Evolutionary conservation across 2,888 invertebrate genomes (phyloP).

Genomic region (Xylophagus ater): DNA sequence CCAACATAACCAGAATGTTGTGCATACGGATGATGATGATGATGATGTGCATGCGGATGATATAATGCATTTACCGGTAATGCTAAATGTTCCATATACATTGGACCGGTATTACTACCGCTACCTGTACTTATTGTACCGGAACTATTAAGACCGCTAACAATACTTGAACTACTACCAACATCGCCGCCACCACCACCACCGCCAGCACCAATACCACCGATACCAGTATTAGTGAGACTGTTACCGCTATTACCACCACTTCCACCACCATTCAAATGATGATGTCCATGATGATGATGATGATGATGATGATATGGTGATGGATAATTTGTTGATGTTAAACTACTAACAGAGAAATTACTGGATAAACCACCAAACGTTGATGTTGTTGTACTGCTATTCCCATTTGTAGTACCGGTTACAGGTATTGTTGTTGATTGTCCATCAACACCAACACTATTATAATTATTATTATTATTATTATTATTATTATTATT

Average conservation of each 20-base stretch:
- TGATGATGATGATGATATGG: slow-evolving; percentile 28
- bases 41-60: slow-evolving; percentile 21
- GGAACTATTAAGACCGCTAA: slow-evolving; percentile 10
- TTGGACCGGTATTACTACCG: slow-evolving; percentile 26
- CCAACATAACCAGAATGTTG: slow-evolving; percentile 26
- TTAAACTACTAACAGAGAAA: slow-evolving; percentile 40
- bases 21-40: slow-evolving; percentile 31
- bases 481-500: too few relatives aligned
- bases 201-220: slow-evolving; percentile 26
- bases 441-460: slow-evolving; percentile 21
- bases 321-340: slow-evolving; percentile 34
- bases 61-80: slow-evolving; percentile 43
- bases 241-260: slow-evolving; percentile 1
- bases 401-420: not conserved
- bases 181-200: slow-evolving; percentile 16
- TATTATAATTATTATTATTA: too few relatives aligned
- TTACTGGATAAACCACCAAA: slow-evolving; percentile 27
- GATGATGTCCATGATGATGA: slow-evolving; percentile 24
- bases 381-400: slow-evolving; percentile 20
- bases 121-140: slow-evolving; percentile 17
- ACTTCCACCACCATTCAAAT: slow-evolving; percentile 17
- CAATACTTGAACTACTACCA: slow-evolving; percentile 7
- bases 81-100: slow-evolving; percentile 41
- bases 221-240: too few relatives aligned
- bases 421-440: slow-evolving; percentile 21